phyloP scores from a whole-genome alignment of 2,888 invertebrate species.

The Beris chalybata region DNA sequence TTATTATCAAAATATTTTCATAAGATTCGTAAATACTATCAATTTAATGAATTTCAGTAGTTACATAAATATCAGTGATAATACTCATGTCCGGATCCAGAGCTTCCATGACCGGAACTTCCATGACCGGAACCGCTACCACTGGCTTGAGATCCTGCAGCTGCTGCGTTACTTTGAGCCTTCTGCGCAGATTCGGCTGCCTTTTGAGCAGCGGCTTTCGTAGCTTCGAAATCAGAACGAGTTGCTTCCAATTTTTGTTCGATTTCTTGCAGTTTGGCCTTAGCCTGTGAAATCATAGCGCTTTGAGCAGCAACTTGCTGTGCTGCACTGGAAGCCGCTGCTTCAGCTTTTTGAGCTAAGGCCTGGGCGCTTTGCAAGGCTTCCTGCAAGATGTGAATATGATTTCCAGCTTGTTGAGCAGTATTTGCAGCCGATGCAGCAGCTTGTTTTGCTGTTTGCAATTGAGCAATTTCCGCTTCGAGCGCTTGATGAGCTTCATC shows the following conservation, averaged over 20 bases:
- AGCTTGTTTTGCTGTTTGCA: not conserved
- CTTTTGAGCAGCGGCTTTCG: too few species aligned
- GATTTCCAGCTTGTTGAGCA: slow-evolving; percentile 7
- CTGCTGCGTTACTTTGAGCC: slow-evolving; percentile 9
- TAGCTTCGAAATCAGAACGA: not conserved
- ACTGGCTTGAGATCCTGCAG: not conserved
- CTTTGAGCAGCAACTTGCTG: slow-evolving; percentile 6
- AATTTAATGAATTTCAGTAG: too few species aligned
- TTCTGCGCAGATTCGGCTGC: not conserved
- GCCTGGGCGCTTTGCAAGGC: too few species aligned
- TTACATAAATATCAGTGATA: not conserved
- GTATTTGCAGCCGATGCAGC: not conserved
- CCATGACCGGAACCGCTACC: not conserved
- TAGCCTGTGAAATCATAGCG: not conserved
- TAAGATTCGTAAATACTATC: too few species aligned
- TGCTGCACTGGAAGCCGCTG: not conserved
- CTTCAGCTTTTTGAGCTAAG: slow-evolving; percentile 2
- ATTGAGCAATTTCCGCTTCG: not conserved
- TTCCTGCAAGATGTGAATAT: not conserved
- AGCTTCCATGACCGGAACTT: not conserved
- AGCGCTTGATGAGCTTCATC: not conserved
- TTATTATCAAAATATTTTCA: too few species aligned
- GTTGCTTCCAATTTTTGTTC: not conserved
- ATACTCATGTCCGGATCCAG: not conserved
- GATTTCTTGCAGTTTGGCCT: not conserved